Conservation (phyloP, 1,140 invertebrate genomes). For the Bombus cullumanus region DNA sequence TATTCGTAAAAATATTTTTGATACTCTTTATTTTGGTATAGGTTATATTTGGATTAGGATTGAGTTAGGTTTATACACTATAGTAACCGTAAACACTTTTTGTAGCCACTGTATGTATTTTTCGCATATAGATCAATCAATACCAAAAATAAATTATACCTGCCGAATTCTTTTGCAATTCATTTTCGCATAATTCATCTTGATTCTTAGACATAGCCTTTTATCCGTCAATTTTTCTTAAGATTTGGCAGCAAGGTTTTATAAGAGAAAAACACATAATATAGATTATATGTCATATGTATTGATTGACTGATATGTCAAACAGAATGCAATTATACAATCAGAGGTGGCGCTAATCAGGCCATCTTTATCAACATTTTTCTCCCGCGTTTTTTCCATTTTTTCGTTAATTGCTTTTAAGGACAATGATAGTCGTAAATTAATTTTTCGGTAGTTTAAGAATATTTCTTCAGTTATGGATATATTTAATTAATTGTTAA, state of each 20-base stretch:
- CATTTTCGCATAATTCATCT: neutral
- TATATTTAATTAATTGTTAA: neutral
- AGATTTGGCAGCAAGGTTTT: neutral
- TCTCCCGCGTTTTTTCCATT: neutral
- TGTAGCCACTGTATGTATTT: too few species aligned
- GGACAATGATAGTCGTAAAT: neutral
- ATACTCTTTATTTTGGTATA: too few species aligned
- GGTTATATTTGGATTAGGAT: too few species aligned
- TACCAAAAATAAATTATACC: neutral
- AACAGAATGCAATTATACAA: neutral
- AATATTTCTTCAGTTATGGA: neutral
- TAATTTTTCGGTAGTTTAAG: neutral
- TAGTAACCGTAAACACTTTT: too few species aligned
- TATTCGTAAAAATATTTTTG: too few species aligned
- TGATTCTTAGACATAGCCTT: neutral
- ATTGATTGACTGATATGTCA: neutral
- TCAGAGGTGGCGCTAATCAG: conserved; percentile 10
- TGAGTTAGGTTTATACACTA: too few species aligned
- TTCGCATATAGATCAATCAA: neutral
- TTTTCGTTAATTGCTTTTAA: neutral
- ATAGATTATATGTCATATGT: neutral
- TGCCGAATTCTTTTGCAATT: neutral
- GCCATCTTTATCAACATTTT: neutral
- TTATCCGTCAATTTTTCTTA: neutral
- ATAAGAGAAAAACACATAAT: neutral